phyloP scores from a whole-genome alignment of 2,797 vertebrate genomes.

The Aselliscus stoliczkanus region DNA sequence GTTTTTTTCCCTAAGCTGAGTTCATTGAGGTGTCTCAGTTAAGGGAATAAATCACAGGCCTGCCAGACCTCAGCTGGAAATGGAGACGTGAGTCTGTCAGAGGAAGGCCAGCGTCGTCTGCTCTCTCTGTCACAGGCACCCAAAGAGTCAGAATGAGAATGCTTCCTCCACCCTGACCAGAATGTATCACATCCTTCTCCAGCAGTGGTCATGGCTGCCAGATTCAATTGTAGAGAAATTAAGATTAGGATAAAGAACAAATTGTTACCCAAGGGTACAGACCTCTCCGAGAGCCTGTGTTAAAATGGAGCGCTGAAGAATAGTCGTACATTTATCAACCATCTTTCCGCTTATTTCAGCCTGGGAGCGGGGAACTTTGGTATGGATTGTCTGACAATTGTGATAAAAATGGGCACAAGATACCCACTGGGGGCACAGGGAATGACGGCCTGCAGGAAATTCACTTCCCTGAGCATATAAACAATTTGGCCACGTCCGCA shows the following conservation, averaged over 20 bases:
- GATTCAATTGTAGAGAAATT: not conserved
- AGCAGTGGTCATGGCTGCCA: not conserved
- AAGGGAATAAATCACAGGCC: not conserved
- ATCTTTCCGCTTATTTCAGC: not conserved
- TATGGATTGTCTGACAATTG: no score
- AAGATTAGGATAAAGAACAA: not conserved
- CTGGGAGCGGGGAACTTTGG: not conserved
- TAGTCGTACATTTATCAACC: not conserved
- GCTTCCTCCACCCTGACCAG: not conserved
- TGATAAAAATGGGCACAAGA: not conserved
- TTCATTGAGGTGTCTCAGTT: constrained; percentile 53
- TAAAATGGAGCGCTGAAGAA: not conserved
- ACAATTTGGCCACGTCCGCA: not conserved
- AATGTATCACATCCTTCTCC: not conserved
- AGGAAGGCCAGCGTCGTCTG: not conserved
- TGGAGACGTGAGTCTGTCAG: not conserved
- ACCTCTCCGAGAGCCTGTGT: not conserved
- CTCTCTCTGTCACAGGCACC: not conserved
- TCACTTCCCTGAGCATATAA: not conserved
- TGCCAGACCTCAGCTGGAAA: not conserved
- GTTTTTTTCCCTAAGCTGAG: not conserved
- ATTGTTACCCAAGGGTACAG: not conserved
- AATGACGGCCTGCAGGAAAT: not conserved
- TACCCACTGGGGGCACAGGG: not conserved
- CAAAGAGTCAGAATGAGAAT: not conserved